These are phyloP conservation scores for Eurois occulta DNA, from an alignment of 2,888 invertebrate species.

Conservation along the genomic window DNA sequence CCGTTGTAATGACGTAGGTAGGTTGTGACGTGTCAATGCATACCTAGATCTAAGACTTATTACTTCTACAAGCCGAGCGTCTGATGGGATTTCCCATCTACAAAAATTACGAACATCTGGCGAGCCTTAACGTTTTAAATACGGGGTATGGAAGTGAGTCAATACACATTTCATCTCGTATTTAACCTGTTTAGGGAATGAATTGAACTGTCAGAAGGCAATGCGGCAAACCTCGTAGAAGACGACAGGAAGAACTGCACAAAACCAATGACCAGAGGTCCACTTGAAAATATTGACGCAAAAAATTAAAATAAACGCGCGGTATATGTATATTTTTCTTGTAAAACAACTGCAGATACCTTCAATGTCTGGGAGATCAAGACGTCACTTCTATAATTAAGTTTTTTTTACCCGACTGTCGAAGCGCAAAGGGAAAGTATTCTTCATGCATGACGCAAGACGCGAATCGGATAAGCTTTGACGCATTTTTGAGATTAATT, in stretches of 20 bases:
- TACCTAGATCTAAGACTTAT: background rate
- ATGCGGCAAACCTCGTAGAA: background rate
- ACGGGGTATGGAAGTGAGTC: background rate
- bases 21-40: background rate
- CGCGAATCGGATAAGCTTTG: no score
- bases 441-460: no score
- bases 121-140: background rate
- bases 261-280: no score
- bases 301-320: no score
- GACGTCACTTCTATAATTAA: no score
- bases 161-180: background rate
- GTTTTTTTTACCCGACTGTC: background rate
- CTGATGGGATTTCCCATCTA: background rate
- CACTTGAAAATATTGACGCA: background rate
- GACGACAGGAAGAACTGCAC: no score
- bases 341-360: background rate
- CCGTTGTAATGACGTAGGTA: constrained; percentile 16
- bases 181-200: background rate
- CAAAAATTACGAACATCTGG: background rate
- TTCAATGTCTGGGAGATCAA: background rate
- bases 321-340: no score
- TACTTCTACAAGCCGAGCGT: background rate
- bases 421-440: background rate
- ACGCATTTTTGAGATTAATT: no score
- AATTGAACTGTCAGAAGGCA: background rate